Evolutionary conservation across 2,797 vertebrate genomes (phyloP).

Genomic region (Austrolebias charrua): DNA sequence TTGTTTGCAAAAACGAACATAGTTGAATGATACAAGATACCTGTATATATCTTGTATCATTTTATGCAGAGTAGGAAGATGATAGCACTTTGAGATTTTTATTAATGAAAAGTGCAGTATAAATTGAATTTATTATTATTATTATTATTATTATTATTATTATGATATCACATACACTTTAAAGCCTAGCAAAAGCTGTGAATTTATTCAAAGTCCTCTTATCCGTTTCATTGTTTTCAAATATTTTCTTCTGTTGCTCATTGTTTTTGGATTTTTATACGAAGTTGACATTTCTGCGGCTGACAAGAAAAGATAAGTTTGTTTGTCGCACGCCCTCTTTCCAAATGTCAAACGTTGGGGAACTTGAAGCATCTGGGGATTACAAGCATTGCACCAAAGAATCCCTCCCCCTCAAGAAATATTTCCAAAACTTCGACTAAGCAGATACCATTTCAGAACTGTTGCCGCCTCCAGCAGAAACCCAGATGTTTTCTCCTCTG

Average conservation of each 20-base stretch:
- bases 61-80: too few species aligned
- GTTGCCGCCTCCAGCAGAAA: neutral
- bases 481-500: neutral
- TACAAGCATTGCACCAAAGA: slow-evolving; percentile 45
- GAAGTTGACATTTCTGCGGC: neutral
- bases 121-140: too few species aligned
- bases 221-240: too few species aligned
- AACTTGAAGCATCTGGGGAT: slow-evolving; percentile 41
- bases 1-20: too few species aligned
- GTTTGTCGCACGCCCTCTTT: slow-evolving; percentile 31
- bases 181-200: too few species aligned
- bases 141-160: too few species aligned
- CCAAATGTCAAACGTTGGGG: slow-evolving; percentile 36
- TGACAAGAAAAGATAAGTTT: slow-evolving; percentile 9
- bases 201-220: too few species aligned
- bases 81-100: too few species aligned
- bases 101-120: too few species aligned
- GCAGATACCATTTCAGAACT: slow-evolving; percentile 49
- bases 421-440: slow-evolving; percentile 46
- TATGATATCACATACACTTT: too few species aligned
- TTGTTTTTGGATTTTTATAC: neutral
- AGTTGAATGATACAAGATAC: too few species aligned
- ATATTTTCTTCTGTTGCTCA: neutral
- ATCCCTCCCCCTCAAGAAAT: slow-evolving; percentile 54
- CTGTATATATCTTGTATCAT: too few species aligned